Evolutionary conservation across 2,797 vertebrate genomes (phyloP).

Genomic region (Cygnus olor): DNA sequence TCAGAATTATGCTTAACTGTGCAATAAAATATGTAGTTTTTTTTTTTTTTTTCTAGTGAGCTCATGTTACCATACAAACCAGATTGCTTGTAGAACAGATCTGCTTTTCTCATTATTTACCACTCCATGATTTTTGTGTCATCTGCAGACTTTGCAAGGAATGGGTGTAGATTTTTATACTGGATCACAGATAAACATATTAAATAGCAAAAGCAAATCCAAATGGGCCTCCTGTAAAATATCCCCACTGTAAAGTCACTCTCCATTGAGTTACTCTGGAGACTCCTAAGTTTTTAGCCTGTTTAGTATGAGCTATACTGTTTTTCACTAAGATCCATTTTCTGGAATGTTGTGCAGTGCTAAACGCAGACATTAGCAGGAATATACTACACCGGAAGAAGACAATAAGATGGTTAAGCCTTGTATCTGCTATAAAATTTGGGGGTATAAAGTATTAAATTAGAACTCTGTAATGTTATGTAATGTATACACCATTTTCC

Average conservation of each 20-base stretch:
- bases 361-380: not conserved
- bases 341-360: not conserved
- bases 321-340: not conserved
- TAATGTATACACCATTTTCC: not conserved
- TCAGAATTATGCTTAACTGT: conserved; percentile 6
- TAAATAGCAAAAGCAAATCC: conserved; percentile 11
- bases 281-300: not conserved
- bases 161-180: not conserved
- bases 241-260: not conserved
- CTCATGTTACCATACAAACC: conserved; percentile 19
- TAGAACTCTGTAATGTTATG: not conserved
- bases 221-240: not conserved
- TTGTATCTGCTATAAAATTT: not conserved
- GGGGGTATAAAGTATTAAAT: not conserved
- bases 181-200: not conserved
- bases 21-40: not conserved
- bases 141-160: conserved; percentile 3
- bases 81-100: not conserved
- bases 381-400: not conserved
- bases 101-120: conserved; percentile 61
- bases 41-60: not conserved
- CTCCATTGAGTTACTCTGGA: not conserved
- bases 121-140: conserved; percentile 12
- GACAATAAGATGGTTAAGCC: not conserved
- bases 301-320: not conserved